phyloP scores from a whole-genome alignment of 1,140 invertebrate species.

The Globodera rostochiensis region DNA sequence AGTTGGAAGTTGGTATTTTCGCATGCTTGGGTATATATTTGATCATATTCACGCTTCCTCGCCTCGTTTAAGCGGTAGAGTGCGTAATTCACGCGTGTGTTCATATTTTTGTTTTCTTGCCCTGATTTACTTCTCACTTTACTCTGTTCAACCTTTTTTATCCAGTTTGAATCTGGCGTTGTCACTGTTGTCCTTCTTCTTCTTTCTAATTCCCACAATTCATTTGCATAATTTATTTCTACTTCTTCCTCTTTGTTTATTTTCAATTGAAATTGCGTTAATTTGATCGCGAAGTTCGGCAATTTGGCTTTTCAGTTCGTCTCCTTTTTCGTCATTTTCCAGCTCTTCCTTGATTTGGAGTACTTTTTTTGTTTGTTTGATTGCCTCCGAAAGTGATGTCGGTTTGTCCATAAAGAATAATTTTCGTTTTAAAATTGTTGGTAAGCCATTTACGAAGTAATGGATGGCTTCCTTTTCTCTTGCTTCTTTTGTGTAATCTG shows the following conservation, averaged over 20 bases:
- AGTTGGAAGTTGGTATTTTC: background rate
- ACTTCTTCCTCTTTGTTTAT: no score
- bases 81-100: background rate
- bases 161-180: background rate
- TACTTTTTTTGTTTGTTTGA: background rate
- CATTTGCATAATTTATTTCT: no score
- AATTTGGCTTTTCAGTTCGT: no score
- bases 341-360: background rate
- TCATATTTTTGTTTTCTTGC: conserved; percentile 1
- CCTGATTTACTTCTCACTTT: background rate
- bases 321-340: no score
- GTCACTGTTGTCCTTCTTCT: no score
- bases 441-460: background rate
- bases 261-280: no score
- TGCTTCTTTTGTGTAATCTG: background rate
- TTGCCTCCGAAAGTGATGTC: background rate
- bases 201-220: no score
- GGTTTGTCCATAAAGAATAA: background rate
- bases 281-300: no score
- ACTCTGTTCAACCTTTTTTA: background rate
- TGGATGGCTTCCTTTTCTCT: background rate
- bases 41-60: background rate
- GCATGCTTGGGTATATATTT: background rate
- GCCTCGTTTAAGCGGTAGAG: background rate
- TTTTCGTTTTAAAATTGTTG: background rate